Percentiles rank a stretch among this genome's conserved stretches.
Evolutionary conservation across 2,113 vertebrate species (phyloP).

Genomic region (Neoarius graeffei): DNA sequence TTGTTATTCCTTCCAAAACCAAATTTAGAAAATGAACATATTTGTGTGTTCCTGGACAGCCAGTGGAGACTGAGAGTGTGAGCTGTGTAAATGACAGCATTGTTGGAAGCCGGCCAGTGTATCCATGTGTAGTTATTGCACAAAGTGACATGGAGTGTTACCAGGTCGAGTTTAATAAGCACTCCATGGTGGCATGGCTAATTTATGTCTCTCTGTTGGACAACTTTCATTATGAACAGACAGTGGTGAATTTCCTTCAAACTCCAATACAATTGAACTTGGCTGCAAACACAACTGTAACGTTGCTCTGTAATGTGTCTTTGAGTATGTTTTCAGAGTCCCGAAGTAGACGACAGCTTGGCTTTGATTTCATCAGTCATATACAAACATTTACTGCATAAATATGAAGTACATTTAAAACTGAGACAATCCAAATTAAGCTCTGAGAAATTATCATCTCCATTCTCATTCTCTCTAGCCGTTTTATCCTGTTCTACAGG

Average conservation of each 20-base stretch:
- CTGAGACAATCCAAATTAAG: neutral
- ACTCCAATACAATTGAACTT: neutral
- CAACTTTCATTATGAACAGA: slow-evolving; percentile 21
- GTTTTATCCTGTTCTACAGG: too few relatives aligned
- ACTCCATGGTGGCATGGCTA: neutral
- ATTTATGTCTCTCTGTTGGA: slow-evolving; percentile 44
- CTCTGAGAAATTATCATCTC: neutral
- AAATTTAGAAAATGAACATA: neutral
- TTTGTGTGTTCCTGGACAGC: neutral
- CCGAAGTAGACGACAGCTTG: too few relatives aligned
- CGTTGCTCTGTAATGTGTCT: neutral
- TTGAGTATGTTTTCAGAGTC: neutral
- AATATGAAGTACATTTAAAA: neutral
- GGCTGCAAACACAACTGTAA: neutral
- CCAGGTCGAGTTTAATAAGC: slow-evolving; percentile 40
- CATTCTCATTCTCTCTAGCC: too few relatives aligned
- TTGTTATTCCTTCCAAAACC: neutral
- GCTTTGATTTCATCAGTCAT: neutral
- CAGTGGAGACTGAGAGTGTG: neutral
- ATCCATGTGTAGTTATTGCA: slow-evolving; percentile 36
- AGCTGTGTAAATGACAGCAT: slow-evolving; percentile 17
- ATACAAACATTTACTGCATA: neutral
- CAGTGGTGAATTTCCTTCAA: neutral
- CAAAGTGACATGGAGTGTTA: slow-evolving; percentile 14
- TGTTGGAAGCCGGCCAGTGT: slow-evolving; percentile 37